These are phyloP conservation scores for Ischnura elegans DNA, from an alignment of 2,888 invertebrate species.

Conservation along the genomic window DNA sequence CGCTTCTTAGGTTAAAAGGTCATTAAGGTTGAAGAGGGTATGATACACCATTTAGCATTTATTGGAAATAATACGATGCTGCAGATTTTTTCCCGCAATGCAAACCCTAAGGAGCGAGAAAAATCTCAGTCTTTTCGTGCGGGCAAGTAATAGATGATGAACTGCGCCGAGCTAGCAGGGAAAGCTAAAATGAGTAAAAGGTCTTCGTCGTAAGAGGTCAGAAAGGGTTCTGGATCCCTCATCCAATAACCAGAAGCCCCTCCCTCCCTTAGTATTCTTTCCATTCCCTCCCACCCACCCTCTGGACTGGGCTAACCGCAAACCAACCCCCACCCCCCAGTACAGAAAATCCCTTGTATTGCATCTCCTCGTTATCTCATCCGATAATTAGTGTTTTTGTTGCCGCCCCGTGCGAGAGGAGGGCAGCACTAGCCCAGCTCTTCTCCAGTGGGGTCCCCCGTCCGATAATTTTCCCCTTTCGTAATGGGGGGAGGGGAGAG, in stretches of 20 bases:
- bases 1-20: too few relatives aligned
- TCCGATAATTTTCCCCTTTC: slow-evolving; percentile 21
- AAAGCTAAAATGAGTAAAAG: neutral
- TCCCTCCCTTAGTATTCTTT: neutral
- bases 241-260: neutral
- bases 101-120: too few relatives aligned
- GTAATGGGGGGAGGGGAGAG: neutral
- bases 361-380: slow-evolving; percentile 26
- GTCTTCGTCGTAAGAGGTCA: neutral
- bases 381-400: slow-evolving; percentile 49
- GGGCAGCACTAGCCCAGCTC: neutral
- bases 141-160: neutral
- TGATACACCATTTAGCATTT: too few relatives aligned
- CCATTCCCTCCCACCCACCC: neutral
- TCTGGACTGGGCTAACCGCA: neutral
- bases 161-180: neutral
- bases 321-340: neutral
- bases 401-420: slow-evolving; percentile 2
- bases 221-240: neutral
- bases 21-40: too few relatives aligned
- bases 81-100: too few relatives aligned
- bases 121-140: neutral
- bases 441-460: too few relatives aligned
- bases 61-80: neutral
- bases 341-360: neutral